Conservation (phyloP, 2,888 invertebrate genomes). For the Teleogryllus oceanicus region DNA sequence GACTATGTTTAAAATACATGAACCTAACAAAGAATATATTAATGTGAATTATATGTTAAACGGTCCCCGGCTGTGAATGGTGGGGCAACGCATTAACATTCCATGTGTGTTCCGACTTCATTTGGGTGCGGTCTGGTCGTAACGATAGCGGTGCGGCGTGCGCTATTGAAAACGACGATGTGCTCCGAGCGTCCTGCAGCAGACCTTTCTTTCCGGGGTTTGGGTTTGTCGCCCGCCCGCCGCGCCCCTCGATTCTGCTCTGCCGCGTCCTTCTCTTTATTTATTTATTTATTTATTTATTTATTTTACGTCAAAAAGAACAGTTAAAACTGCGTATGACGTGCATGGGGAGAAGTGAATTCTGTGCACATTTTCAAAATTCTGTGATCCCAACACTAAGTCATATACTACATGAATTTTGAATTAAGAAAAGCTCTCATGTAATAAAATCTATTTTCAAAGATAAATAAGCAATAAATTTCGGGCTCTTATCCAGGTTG, state of each 20-base stretch:
- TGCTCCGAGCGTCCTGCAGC: background rate
- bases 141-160: background rate
- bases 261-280: background rate
- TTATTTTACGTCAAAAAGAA: too few species aligned
- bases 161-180: slow-evolving; percentile 1
- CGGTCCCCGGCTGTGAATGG: background rate
- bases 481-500: too few species aligned
- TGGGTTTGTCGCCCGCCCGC: background rate
- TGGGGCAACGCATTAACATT: background rate
- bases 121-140: background rate
- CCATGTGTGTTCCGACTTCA: background rate
- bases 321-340: too few species aligned
- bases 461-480: too few species aligned
- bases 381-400: too few species aligned
- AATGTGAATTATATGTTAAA: slow-evolving; percentile 18
- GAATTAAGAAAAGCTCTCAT: too few species aligned
- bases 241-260: background rate
- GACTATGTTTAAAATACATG: background rate
- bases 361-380: too few species aligned
- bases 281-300: too few species aligned
- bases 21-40: slow-evolving; percentile 7
- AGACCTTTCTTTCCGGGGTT: too few species aligned
- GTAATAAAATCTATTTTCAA: too few species aligned
- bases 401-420: too few species aligned
- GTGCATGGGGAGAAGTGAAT: too few species aligned